A percentile compares a stretch with the other conserved stretches of the same genome.
Evolutionary conservation across 2,888 invertebrate species (phyloP).

Genomic region (Dicycla oo): DNA sequence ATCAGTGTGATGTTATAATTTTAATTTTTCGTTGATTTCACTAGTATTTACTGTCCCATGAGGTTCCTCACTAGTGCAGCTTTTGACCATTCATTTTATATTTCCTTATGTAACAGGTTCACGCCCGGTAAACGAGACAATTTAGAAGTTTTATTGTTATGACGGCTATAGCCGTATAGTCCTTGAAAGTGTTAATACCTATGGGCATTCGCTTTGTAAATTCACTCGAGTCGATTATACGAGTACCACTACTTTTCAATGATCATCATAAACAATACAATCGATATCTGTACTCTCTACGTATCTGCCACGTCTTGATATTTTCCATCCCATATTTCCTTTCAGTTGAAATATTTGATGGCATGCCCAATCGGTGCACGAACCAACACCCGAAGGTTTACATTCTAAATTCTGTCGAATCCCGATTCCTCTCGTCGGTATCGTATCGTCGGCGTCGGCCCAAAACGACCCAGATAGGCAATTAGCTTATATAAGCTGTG

Average conservation of each 20-base stretch:
- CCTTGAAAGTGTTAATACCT: too few relatives aligned
- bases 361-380: neutral
- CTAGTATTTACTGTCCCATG: too few relatives aligned
- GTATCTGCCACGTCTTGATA: neutral
- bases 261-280: neutral
- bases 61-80: too few relatives aligned
- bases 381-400: constrained; percentile 3
- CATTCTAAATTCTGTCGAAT: constrained; percentile 10
- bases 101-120: too few relatives aligned
- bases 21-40: too few relatives aligned
- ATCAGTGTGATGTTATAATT: too few relatives aligned
- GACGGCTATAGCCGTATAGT: too few relatives aligned
- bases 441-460: constrained; percentile 61
- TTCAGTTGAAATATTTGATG: neutral
- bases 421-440: constrained; percentile 31
- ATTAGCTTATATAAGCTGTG: constrained; percentile 73
- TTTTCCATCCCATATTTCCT: neutral
- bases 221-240: neutral
- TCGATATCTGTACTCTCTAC: neutral
- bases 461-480: constrained; percentile 66
- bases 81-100: too few relatives aligned
- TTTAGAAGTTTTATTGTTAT: too few relatives aligned
- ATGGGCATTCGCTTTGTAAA: too few relatives aligned
- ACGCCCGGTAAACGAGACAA: too few relatives aligned
- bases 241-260: neutral